Conservation (phyloP, 2,888 invertebrate genomes). For the Poecilus cupreus region DNA sequence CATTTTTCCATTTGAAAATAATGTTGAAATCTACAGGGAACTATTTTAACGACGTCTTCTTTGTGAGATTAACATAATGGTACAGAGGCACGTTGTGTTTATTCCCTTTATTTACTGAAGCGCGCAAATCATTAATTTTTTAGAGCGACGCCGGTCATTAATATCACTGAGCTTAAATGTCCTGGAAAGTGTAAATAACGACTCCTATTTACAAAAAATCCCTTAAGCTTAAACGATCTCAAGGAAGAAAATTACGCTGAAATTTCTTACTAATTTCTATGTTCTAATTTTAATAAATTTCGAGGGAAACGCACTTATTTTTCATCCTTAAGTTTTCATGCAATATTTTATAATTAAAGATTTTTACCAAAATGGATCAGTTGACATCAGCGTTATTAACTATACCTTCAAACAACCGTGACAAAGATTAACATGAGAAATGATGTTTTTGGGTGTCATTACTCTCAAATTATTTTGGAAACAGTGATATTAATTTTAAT, state of each 20-base stretch:
- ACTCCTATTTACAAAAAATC: slow-evolving; percentile 18
- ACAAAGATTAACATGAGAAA: no score
- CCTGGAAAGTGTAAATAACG: slow-evolving; percentile 23
- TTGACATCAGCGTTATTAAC: no score
- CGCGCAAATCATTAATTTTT: slow-evolving; percentile 17
- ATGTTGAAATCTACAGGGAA: background rate
- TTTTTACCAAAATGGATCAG: no score
- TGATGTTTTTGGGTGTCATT: no score
- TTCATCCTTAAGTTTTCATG: background rate
- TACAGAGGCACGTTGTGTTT: background rate
- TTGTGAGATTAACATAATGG: background rate
- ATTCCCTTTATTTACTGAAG: background rate
- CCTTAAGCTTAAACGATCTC: slow-evolving; percentile 10
- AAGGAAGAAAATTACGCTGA: background rate
- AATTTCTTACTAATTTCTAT: slow-evolving; percentile 7
- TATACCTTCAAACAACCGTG: no score
- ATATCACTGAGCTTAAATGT: slow-evolving; percentile 38
- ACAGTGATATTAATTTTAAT: no score
- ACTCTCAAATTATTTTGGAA: no score
- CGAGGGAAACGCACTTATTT: background rate
- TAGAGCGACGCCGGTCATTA: slow-evolving; percentile 5
- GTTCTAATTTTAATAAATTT: slow-evolving; percentile 13
- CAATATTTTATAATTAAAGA: no score
- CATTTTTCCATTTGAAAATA: background rate
- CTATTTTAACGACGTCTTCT: background rate